phyloP scores from a whole-genome alignment of 2,888 invertebrate species.

The Taphrorychus bicolor region DNA sequence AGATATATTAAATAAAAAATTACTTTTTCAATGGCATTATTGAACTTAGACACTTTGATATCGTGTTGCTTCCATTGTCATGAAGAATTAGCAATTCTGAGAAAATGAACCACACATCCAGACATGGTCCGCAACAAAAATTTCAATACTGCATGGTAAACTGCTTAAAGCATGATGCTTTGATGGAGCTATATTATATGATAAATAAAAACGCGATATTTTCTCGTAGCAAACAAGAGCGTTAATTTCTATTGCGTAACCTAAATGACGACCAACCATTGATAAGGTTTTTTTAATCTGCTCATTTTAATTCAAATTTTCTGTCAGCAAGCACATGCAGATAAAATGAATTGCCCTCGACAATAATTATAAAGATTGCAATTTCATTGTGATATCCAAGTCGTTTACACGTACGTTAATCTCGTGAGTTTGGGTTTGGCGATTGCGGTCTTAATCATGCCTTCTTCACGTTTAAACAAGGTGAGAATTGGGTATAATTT shows the following conservation, averaged over 20 bases:
- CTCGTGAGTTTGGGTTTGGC: background rate
- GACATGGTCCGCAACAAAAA: background rate
- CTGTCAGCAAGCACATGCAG: background rate
- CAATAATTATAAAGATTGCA: background rate
- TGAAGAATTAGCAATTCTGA: background rate
- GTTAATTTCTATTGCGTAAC: background rate
- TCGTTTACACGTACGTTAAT: background rate
- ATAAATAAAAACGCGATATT: background rate
- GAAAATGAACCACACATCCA: background rate
- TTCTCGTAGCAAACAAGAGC: background rate
- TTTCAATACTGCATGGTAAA: background rate
- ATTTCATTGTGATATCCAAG: background rate
- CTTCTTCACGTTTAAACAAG: background rate
- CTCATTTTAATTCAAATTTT: background rate
- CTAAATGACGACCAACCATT: constrained; percentile 3
- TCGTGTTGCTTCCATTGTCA: too few relatives aligned
- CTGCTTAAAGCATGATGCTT: background rate
- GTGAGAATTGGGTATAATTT: background rate
- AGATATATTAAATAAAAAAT: too few relatives aligned
- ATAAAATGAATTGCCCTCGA: background rate
- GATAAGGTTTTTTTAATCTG: constrained; percentile 3
- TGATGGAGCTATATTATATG: background rate
- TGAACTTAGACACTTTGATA: too few relatives aligned
- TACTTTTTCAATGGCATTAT: too few relatives aligned
- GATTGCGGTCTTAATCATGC: background rate